Base-by-base conservation (phyloP, 2,888 invertebrate genomes). In the Tetragonisca angustula region DNA sequence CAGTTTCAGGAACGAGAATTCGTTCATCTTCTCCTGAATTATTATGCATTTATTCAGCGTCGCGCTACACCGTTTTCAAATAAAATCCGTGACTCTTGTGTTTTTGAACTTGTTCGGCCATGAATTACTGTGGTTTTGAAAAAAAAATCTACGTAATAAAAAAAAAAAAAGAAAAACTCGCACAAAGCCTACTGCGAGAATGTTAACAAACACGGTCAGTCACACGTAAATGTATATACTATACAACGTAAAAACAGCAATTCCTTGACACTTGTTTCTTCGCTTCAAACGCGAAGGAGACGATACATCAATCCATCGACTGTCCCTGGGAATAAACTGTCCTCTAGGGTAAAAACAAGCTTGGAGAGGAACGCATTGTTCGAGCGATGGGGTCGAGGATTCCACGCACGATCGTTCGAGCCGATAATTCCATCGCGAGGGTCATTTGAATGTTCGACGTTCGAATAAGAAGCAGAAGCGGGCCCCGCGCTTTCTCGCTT, bases 391-490 rank as follows among this genome's bases (percentile, higher is more conserved):
- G 68, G 56, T 69, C 19, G 43, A 43, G 80, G 88, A 92, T 92
- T 90, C 87, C 84, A 50, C 76, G 80, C 89, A 90, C 90, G 89
- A 79, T 81, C 85, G 70, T 78, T 83, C 88, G 87, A 86, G 81
- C 82, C 87, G 84, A 89, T 92, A 89, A 87, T 84, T 83, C 80
- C 70, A 76, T 76, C 76, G 81, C 81, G 79, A 79, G 76, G 81
- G 79, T 90, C 86, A 91, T 92, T 92, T 92, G 85, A 92, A 92
- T 92, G 90, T 91, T 90, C 90, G 91, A 87, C 89, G 86, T 82
- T 86, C 81, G 89, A 88, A 90, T 89, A 83, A 91, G 86, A 91
- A 88, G 74, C 84, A 86, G 88, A 79, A 86, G 9, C 43, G 43
- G 43, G 75, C 78, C 43, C 11, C 52, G 24, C 32, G 62, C 5